Base-by-base conservation (phyloP, 2,113 vertebrate species). In the Salvelinus alpinus region DNA sequence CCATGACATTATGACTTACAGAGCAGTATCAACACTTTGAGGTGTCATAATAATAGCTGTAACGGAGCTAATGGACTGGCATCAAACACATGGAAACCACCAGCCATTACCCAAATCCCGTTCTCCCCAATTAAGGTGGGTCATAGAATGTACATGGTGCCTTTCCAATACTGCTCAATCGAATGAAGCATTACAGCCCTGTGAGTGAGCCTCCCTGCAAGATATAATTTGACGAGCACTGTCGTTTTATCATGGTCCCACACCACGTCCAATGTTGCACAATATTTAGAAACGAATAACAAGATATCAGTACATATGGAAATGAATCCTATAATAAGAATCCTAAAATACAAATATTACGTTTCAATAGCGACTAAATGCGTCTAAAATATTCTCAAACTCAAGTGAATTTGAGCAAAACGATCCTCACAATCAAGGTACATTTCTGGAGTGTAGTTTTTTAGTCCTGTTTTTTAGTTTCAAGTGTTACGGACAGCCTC, bases 401-500 rank as follows among this genome's bases (percentile, higher is more conserved):
- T 44, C 5, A 62, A 20, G 22, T 62, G 8, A 2, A 22, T 22
- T n/a, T 44, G 38, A 11, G 38, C 38, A 44, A 11, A 44, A 11
- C 8, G 9, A 16, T 54, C 51, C 16, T 13, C 51, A 14, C 51
- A 54, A 54, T 18, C 12, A 54, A 16, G 24, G 9, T 66, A 24
- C 14, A 29, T 66, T 29, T 27, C 9, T 27, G 3, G 25, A 12
- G 22, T 13, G 24, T 29, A 31, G 25, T 5, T 14, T 29, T 12
- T 24, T 34, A 6, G 0, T 8, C 14, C 11, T 65, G 2, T 66
- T 29, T 66, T 27, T 47, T 31, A 20, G 14, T 68, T 44, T 24
- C n/a, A 64, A 51, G 68, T 70, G 22, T 34, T 68, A 18, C 31
- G 24, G 44, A 70, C 68, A 47, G 44, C 70, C n/a, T 24, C 71